Conservation (phyloP, 2,888 invertebrate species). For the Fragum sueziense region DNA sequence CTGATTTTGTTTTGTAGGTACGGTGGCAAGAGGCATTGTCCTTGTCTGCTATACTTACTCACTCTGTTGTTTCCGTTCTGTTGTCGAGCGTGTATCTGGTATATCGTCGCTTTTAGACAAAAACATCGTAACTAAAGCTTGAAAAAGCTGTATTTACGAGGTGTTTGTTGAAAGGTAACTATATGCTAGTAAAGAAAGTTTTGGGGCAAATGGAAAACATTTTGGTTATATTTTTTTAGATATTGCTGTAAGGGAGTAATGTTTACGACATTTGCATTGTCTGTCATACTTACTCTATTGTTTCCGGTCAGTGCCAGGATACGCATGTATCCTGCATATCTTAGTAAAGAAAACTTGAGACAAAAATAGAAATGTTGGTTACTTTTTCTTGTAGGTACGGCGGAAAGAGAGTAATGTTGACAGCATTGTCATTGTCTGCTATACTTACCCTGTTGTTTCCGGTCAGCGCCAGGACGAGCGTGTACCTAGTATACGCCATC, state of each 20-base stretch:
- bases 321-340: slow-evolving; percentile 68
- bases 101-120: no score
- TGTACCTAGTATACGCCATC: slow-evolving; percentile 69
- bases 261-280: slow-evolving; percentile 15
- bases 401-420: slow-evolving; percentile 45
- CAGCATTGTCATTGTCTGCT: slow-evolving; percentile 45
- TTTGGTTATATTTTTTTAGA: no score
- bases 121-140: background rate
- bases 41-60: no score
- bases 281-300: slow-evolving; percentile 70
- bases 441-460: slow-evolving; percentile 74
- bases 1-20: no score
- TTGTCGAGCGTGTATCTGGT: no score
- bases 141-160: no score
- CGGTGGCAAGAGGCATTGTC: no score
- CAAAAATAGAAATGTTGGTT: background rate
- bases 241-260: slow-evolving; percentile 56
- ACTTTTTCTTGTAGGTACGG: slow-evolving; percentile 37
- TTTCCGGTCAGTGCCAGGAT: slow-evolving; percentile 72
- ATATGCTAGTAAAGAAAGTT: no score
- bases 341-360: background rate
- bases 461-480: slow-evolving; percentile 69
- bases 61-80: no score
- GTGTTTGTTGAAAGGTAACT: no score
- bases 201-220: no score